Percentiles rank a stretch among this genome's conserved stretches.
These are phyloP conservation scores for Acromyrmex heyeri DNA, from an alignment of 1,140 invertebrate genomes.

Conservation along the genomic window DNA sequence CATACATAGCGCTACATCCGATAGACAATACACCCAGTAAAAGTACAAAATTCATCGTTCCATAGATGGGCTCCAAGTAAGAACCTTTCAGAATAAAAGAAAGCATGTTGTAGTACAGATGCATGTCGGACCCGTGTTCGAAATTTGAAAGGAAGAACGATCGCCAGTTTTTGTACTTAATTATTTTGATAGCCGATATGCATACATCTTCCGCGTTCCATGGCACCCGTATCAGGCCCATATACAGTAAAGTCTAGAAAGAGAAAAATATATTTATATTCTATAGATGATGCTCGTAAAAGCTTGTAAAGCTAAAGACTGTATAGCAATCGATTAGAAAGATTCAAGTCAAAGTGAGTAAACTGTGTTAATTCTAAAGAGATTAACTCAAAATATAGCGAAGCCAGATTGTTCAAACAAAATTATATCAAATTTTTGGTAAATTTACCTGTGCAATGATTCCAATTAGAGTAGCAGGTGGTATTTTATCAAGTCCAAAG, in stretches of 20 bases:
- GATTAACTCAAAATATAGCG: not conserved
- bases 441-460: conserved; percentile 86
- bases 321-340: not conserved
- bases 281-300: not conserved
- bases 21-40: conserved; percentile 88
- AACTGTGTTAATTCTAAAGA: not conserved
- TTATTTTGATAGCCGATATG: conserved; percentile 88
- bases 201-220: conserved; percentile 88
- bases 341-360: not conserved
- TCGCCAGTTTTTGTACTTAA: conserved; percentile 87
- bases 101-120: conserved; percentile 92
- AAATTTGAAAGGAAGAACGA: conserved; percentile 89
- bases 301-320: not conserved
- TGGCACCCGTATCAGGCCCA: conserved; percentile 86
- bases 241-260: conserved; percentile 86
- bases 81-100: conserved; percentile 90
- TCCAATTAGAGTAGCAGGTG: conserved; percentile 88
- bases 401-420: not conserved
- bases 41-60: conserved; percentile 88
- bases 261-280: not conserved
- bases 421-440: conserved; percentile 20
- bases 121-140: conserved; percentile 91
- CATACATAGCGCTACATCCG: conserved; percentile 87
- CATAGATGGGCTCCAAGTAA: conserved; percentile 88
- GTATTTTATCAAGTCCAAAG: conserved; percentile 88